Evolutionary conservation across 2,888 invertebrate species (phyloP).

Genomic region (Dyspetes luteomarginatus): DNA sequence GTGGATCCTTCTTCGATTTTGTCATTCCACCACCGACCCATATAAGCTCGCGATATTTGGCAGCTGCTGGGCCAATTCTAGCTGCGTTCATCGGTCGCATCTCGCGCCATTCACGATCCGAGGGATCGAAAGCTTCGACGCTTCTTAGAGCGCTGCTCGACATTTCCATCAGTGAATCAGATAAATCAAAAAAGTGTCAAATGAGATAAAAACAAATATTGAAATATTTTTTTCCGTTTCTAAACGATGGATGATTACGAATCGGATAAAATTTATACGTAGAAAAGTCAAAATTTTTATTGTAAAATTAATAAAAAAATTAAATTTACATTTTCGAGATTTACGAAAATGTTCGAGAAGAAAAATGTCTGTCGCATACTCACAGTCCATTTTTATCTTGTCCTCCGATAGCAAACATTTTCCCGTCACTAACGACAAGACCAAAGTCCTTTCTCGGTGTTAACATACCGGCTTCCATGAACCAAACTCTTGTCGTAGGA

Average conservation of each 20-base stretch:
- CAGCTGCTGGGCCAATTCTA: constrained; percentile 87
- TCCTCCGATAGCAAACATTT: constrained; percentile 90
- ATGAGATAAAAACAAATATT: not conserved
- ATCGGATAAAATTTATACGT: too few relatives aligned
- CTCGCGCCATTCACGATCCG: constrained; percentile 85
- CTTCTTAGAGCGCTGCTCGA: constrained; percentile 85
- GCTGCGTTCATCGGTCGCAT: constrained; percentile 86
- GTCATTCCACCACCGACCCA: constrained; percentile 91
- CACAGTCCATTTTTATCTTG: constrained; percentile 87
- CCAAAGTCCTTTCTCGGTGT: constrained; percentile 89
- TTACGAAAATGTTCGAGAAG: not conserved
- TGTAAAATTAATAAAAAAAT: too few relatives aligned
- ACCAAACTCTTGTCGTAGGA: constrained; percentile 87
- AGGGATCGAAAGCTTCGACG: constrained; percentile 87
- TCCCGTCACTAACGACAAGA: constrained; percentile 87
- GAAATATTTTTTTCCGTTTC: too few relatives aligned
- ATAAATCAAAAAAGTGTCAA: not conserved
- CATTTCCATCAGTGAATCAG: not conserved
- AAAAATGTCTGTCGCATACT: constrained; percentile 49
- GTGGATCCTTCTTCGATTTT: constrained; percentile 85
- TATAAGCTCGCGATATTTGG: constrained; percentile 87
- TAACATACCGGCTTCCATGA: constrained; percentile 86
- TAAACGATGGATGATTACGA: too few relatives aligned
- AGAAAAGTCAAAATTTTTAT: too few relatives aligned
- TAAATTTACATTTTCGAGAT: too few relatives aligned